phyloP scores from a whole-genome alignment of 1,140 invertebrate genomes.

The Dolichoris vasculosae region DNA sequence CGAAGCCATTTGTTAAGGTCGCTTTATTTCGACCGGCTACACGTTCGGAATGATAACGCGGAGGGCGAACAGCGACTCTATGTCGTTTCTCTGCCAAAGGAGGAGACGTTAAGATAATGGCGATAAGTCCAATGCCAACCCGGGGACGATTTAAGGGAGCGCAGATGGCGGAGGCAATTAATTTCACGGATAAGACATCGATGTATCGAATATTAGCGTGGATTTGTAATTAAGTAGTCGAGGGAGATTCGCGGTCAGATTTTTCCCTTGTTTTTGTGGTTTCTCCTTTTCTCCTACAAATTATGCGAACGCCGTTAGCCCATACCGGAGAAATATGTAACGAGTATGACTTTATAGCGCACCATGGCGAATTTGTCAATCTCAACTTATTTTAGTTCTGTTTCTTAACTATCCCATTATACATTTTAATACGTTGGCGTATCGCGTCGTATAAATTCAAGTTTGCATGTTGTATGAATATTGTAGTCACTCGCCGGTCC shows the following conservation, averaged over 20 bases:
- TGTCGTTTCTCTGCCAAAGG: constrained; percentile 26
- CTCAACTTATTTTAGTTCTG: neutral
- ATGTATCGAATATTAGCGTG: neutral
- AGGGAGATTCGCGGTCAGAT: neutral
- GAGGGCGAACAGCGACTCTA: neutral
- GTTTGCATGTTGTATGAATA: neutral
- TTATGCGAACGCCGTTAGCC: neutral
- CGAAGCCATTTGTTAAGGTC: constrained; percentile 12
- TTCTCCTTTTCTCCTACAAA: neutral
- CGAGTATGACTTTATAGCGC: neutral
- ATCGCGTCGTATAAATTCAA: neutral
- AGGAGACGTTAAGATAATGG: constrained; percentile 27
- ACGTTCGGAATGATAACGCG: neutral
- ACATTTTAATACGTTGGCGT: neutral
- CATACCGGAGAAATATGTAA: neutral
- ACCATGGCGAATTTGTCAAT: neutral
- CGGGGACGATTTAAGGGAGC: neutral
- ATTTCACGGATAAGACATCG: neutral
- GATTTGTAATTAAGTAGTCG: neutral
- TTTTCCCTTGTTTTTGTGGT: neutral
- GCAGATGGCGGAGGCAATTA: constrained; percentile 9
- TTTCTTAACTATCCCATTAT: neutral
- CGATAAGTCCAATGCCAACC: constrained; percentile 5
- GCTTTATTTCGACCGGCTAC: constrained; percentile 18
- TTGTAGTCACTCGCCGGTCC: neutral